phyloP scores from a whole-genome alignment of 2,888 invertebrate species.

The Crocallis elinguaria region DNA sequence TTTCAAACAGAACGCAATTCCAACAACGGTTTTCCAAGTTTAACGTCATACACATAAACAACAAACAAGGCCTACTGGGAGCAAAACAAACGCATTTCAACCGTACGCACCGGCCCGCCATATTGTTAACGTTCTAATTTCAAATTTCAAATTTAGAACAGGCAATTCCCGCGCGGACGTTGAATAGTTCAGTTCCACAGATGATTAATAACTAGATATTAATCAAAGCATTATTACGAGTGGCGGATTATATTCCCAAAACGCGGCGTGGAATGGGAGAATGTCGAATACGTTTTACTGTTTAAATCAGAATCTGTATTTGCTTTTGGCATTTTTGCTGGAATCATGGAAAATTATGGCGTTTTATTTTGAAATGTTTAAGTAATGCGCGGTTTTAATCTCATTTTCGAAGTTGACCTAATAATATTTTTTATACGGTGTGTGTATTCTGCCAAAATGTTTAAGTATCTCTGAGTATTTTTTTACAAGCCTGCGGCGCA shows the following conservation, averaged over 20 bases:
- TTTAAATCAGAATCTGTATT: conserved; percentile 15
- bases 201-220: conserved; percentile 74
- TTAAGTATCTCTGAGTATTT: too few relatives aligned
- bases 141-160: conserved; percentile 67
- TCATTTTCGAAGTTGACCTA: too few relatives aligned
- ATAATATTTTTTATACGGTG: too few relatives aligned
- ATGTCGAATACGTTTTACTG: conserved; percentile 24
- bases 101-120: conserved; percentile 55
- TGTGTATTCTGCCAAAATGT: too few relatives aligned
- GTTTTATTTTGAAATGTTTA: too few relatives aligned
- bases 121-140: conserved; percentile 72
- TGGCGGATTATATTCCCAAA: conserved; percentile 41
- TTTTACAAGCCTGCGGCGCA: too few relatives aligned
- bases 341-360: neutral
- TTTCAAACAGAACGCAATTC: neutral
- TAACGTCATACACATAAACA: conserved; percentile 8
- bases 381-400: too few relatives aligned
- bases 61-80: conserved; percentile 27
- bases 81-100: conserved; percentile 47
- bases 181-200: conserved; percentile 72
- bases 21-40: neutral
- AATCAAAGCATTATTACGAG: conserved; percentile 70
- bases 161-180: conserved; percentile 66
- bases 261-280: conserved; percentile 21
- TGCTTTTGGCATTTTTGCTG: conserved; percentile 17